Evolutionary conservation across 2,888 invertebrate species (phyloP).

Genomic region (Apodemia duryi): DNA sequence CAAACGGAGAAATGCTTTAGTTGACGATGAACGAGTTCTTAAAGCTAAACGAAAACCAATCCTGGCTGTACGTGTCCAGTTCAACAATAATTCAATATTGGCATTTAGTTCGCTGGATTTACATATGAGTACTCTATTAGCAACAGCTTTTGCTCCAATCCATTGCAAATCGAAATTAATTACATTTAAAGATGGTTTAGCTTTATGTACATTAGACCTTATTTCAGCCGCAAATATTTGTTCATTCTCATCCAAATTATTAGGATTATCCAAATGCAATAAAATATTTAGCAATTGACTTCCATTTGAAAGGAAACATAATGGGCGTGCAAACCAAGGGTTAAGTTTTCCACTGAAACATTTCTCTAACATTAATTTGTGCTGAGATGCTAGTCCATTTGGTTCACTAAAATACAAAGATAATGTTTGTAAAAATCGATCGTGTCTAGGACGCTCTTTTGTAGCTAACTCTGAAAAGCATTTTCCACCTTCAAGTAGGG

Average conservation of each 20-base stretch:
- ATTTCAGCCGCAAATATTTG: slow-evolving; percentile 23
- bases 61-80: slow-evolving; percentile 41
- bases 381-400: slow-evolving; percentile 40
- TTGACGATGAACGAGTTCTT: slow-evolving; percentile 32
- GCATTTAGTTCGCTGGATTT: slow-evolving; percentile 25
- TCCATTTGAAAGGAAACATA: slow-evolving; percentile 30
- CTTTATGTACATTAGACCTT: too few relatives aligned
- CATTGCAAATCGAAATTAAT: too few relatives aligned
- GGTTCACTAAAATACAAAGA: slow-evolving; percentile 48
- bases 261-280: slow-evolving; percentile 28
- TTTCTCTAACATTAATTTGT: slow-evolving; percentile 30
- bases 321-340: slow-evolving; percentile 29
- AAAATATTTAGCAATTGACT: slow-evolving; percentile 23
- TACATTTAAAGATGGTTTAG: too few relatives aligned
- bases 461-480: slow-evolving; percentile 34
- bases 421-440: slow-evolving; percentile 44
- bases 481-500: slow-evolving; percentile 35
- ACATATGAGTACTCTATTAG: too few relatives aligned
- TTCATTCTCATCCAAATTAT: slow-evolving; percentile 25
- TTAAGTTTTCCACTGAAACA: slow-evolving; percentile 22
- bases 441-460: slow-evolving; percentile 31
- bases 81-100: slow-evolving; percentile 36
- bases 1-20: slow-evolving; percentile 35
- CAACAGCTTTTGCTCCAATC: too few relatives aligned
- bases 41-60: slow-evolving; percentile 42